Evolutionary conservation across 2,888 invertebrate species (phyloP), one percentile per base, ranked within the genome.

Genomic region (Seira musarum): DNA sequence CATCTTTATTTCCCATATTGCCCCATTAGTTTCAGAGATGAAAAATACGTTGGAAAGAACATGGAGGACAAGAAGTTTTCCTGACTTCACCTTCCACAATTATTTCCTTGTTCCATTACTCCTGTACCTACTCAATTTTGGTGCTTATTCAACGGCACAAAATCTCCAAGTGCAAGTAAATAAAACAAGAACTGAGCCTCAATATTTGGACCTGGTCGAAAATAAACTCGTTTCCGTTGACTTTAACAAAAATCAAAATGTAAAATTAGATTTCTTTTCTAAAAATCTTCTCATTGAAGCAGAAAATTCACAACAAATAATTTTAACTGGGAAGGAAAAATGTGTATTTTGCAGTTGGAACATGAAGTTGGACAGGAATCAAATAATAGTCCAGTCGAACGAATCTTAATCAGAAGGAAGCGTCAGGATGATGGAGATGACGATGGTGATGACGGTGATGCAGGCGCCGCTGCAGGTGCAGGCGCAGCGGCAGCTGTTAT

Each of bases 141-240:
- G n/a, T n/a, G n/a, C n/a, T n/a, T n/a, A n/a, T n/a, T n/a, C n/a
- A n/a, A n/a, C n/a, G n/a, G n/a, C n/a, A n/a, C n/a, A n/a, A n/a
- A n/a, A n/a, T n/a, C n/a, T n/a, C n/a, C 49, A 57, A 13, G 57
- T 35, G 8, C 85, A 87, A 80, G 84, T 86, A 19, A 78, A 82
- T 61, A 82, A 79, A 53, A 82, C 83, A 0, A 74, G 81, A 40
- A 60, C 8, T 13, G 79, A 87, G 35, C 85, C 86, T 5, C 76
- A 79, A 46, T 57, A 82, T 22, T 75, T 85, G 60, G 83, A 85
- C 71, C 53, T 60, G 15, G 49, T 84, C 0, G 83, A 86, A 1
- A 63, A 75, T 24, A 68, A 82, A 46, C 86, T 84, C 76, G 85
- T 86, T 15, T 85, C 84, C 2, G 85, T 86, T 1, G 82, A 83